These are phyloP conservation scores for Pycnonotus jocosus DNA, from an alignment of 2,113 vertebrate genomes.

Conservation along the genomic window DNA sequence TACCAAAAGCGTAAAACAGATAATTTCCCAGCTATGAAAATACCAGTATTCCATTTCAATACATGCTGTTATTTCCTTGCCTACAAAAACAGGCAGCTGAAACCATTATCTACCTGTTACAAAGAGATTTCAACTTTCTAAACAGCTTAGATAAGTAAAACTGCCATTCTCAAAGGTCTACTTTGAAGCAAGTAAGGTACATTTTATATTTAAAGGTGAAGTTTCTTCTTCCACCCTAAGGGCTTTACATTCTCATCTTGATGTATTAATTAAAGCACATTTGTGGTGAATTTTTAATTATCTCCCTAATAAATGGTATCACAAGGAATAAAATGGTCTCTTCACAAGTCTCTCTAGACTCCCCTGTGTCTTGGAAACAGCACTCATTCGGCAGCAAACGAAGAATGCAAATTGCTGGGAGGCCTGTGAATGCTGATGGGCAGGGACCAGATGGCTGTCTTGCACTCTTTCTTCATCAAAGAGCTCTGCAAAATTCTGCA, in stretches of 20 bases:
- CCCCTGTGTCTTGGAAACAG: not conserved
- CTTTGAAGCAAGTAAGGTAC: constrained; percentile 33
- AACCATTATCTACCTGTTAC: constrained; percentile 37
- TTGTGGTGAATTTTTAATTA: constrained; percentile 58
- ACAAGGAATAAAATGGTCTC: constrained; percentile 43
- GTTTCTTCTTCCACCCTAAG: constrained; percentile 30
- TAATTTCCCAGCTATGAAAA: constrained; percentile 36
- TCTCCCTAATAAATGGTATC: constrained; percentile 51
- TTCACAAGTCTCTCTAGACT: not conserved
- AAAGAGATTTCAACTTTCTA: constrained; percentile 36
- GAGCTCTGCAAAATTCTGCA: not conserved
- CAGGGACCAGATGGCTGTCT: not conserved
- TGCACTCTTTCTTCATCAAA: not conserved
- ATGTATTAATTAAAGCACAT: constrained; percentile 60
- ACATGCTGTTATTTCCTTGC: not conserved
- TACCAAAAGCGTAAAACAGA: not conserved
- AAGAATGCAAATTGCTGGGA: not conserved
- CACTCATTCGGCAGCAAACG: not conserved
- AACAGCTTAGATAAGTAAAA: constrained; percentile 58
- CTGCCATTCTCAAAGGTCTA: constrained; percentile 18
- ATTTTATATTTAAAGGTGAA: constrained; percentile 52
- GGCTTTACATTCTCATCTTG: constrained; percentile 47
- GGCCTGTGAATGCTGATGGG: not conserved
- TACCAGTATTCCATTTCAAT: not conserved
- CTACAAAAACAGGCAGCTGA: not conserved